Evolutionary conservation across 2,797 vertebrate species (phyloP).

Genomic region (Sebastes miniatus): DNA sequence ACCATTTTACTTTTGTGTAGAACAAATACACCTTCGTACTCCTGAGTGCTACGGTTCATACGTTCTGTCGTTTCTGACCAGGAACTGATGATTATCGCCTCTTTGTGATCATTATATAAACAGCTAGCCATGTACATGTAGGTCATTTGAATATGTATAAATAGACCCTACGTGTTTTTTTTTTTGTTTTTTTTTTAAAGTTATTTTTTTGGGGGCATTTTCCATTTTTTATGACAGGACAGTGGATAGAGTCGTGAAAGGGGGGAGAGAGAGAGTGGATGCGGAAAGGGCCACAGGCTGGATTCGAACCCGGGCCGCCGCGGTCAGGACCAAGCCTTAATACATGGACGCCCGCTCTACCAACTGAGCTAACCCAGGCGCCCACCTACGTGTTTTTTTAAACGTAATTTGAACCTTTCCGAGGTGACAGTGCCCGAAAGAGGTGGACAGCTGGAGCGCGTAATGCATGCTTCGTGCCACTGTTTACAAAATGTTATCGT

Average conservation of each 20-base stretch:
- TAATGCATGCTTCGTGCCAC: too few relatives aligned
- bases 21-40: not conserved
- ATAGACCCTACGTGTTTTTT: not conserved
- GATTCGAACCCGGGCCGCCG: too few relatives aligned
- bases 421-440: not conserved
- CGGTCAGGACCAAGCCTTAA: too few relatives aligned
- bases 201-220: too few relatives aligned
- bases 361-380: too few relatives aligned
- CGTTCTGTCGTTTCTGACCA: not conserved
- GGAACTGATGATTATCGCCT: not conserved
- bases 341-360: too few relatives aligned
- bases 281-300: too few relatives aligned
- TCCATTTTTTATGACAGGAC: too few relatives aligned
- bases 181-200: too few relatives aligned
- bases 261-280: too few relatives aligned
- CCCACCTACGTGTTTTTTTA: too few relatives aligned
- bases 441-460: not conserved
- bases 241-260: too few relatives aligned
- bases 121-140: not conserved
- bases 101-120: not conserved
- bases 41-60: not conserved
- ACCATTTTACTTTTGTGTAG: not conserved
- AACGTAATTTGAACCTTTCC: not conserved
- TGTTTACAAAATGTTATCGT: not conserved
- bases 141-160: not conserved